Conservation (phyloP, 2,113 vertebrate species). For the Hirundichthys speculiger region DNA sequence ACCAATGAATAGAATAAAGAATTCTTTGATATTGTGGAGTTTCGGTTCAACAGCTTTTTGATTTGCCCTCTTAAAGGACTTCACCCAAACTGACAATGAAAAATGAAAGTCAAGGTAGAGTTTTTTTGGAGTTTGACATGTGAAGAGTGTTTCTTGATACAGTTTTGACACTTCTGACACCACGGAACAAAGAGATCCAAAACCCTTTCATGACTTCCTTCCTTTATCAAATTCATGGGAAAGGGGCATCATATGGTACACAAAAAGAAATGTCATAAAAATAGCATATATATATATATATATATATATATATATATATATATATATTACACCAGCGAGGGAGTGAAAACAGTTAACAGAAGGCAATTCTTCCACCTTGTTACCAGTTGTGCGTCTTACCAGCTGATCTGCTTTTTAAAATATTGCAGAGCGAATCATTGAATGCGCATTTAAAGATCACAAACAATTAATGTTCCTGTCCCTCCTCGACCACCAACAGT, state of each 20-base stretch:
- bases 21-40: conserved; percentile 40
- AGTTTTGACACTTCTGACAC: conserved; percentile 49
- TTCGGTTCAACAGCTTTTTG: conserved; percentile 55
- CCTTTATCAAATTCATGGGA: conserved; percentile 19
- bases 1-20: conserved; percentile 33
- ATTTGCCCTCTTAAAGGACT: conserved; percentile 43
- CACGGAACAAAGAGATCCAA: conserved; percentile 25
- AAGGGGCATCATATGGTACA: background rate
- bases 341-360: too few species aligned
- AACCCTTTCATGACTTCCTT: conserved; percentile 16
- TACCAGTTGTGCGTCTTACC: too few species aligned
- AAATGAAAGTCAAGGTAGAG: conserved; percentile 50
- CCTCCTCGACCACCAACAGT: too few species aligned
- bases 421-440: too few species aligned
- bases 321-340: too few species aligned
- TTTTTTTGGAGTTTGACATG: conserved; percentile 37
- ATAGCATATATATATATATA: too few species aligned
- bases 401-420: too few species aligned
- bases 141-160: conserved; percentile 46
- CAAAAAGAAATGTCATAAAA: too few species aligned
- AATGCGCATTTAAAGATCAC: too few species aligned
- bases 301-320: too few species aligned
- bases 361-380: too few species aligned
- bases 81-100: conserved; percentile 43
- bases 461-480: too few species aligned